phyloP scores from a whole-genome alignment of 2,113 vertebrate genomes.

The Sphaerodactylus townsendi region DNA sequence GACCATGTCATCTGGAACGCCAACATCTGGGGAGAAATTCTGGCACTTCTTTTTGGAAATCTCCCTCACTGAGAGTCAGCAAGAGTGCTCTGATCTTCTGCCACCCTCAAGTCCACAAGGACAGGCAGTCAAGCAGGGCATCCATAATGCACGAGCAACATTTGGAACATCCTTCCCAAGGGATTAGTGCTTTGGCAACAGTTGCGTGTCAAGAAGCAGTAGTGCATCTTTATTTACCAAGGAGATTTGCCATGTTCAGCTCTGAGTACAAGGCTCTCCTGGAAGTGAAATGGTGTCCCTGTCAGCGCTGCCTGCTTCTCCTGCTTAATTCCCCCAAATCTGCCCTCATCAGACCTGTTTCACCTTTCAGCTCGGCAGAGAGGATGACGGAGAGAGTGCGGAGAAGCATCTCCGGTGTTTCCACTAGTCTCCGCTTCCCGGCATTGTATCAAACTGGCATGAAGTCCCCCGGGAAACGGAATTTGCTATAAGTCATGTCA shows the following conservation, averaged over 20 bases:
- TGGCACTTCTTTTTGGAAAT: too few relatives aligned
- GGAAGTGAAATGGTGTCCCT: background rate
- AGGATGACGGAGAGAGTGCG: background rate
- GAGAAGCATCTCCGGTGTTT: slow-evolving; percentile 7
- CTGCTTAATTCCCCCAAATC: background rate
- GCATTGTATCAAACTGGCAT: slow-evolving; percentile 63
- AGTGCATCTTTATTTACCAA: slow-evolving; percentile 3
- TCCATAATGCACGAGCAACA: background rate
- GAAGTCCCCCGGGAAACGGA: slow-evolving; percentile 52
- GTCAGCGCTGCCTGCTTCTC: background rate
- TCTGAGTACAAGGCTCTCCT: background rate
- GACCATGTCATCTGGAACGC: too few relatives aligned
- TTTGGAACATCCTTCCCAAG: background rate
- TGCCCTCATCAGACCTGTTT: background rate
- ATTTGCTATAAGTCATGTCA: slow-evolving; percentile 60
- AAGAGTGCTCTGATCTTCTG: background rate
- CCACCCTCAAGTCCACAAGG: background rate
- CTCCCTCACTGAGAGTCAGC: background rate
- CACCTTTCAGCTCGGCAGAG: background rate
- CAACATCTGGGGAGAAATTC: too few relatives aligned
- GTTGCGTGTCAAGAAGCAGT: background rate
- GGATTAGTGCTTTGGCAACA: background rate
- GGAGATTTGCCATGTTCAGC: background rate
- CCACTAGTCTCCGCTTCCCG: slow-evolving; percentile 46
- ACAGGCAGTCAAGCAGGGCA: background rate